These are phyloP conservation scores for Amphiduros pacificus DNA, from an alignment of 2,888 invertebrate species.

Conservation along the genomic window DNA sequence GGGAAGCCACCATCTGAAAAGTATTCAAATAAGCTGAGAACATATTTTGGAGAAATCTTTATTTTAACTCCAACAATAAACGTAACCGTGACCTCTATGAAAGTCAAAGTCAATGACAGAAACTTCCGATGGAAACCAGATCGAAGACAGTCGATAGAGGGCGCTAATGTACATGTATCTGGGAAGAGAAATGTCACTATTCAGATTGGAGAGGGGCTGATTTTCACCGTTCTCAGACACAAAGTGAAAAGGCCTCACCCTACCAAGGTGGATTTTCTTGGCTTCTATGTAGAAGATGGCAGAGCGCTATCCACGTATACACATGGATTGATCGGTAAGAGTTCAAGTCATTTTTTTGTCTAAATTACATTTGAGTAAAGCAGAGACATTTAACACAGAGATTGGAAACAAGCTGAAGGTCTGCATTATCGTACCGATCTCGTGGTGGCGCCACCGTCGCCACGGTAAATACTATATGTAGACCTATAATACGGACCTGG, in stretches of 20 bases:
- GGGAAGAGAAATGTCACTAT: constrained; percentile 5
- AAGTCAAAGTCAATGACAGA: constrained; percentile 4
- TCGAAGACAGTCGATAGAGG: neutral
- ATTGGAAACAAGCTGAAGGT: too few species aligned
- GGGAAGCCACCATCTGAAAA: neutral
- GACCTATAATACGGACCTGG: too few species aligned
- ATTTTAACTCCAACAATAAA: constrained; percentile 1
- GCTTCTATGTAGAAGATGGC: constrained; percentile 28
- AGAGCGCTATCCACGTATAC: constrained; percentile 16
- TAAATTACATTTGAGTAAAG: too few species aligned
- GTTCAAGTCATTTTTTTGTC: too few species aligned
- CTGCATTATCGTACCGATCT: too few species aligned
- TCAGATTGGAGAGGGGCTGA: neutral
- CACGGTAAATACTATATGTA: too few species aligned
- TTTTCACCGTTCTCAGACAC: constrained; percentile 25
- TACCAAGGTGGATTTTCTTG: constrained; percentile 25
- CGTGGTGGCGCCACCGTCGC: too few species aligned
- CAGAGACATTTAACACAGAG: too few species aligned
- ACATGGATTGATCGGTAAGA: constrained; percentile 30
- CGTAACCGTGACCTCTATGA: neutral
- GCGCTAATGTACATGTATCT: neutral
- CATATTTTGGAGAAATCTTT: constrained; percentile 14
- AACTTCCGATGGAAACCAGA: constrained; percentile 4
- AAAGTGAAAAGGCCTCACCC: constrained; percentile 6
- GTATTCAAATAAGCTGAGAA: neutral